Percentiles rank a stretch among this genome's conserved stretches.
Evolutionary conservation across 2,797 vertebrate species (phyloP).

Genomic region (Pangasius macronema): DNA sequence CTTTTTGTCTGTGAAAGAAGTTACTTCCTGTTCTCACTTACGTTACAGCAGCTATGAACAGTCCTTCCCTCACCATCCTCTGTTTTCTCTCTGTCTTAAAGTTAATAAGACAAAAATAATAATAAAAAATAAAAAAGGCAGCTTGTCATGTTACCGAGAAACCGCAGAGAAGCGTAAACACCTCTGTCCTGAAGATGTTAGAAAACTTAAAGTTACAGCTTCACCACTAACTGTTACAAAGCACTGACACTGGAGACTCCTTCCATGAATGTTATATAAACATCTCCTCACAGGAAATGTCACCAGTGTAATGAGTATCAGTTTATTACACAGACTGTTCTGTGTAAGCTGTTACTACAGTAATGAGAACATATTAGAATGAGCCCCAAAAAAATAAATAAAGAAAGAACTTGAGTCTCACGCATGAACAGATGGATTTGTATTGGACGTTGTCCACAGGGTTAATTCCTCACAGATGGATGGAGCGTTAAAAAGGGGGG

Average conservation of each 20-base stretch:
- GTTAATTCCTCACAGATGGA: neutral
- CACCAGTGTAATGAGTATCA: neutral
- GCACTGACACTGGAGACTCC: neutral
- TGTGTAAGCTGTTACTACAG: neutral
- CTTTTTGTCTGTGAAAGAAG: neutral
- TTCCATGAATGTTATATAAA: neutral
- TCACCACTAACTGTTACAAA: neutral
- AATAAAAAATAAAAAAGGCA: too few species aligned
- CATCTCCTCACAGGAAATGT: neutral
- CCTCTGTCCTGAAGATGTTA: neutral
- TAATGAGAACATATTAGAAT: neutral
- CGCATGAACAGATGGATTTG: neutral
- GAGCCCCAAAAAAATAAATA: neutral
- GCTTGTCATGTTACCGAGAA: too few species aligned
- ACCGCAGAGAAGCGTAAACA: neutral
- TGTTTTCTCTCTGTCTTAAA: too few species aligned
- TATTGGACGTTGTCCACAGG: neutral
- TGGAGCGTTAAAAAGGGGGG: neutral
- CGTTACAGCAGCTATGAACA: neutral
- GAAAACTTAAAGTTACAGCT: neutral
- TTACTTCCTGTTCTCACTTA: neutral
- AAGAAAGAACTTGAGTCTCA: neutral
- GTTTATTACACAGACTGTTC: neutral
- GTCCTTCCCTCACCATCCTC: neutral
- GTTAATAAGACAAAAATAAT: too few species aligned